phyloP scores from a whole-genome alignment of 2,888 invertebrate genomes.

The Acanthosepion lycidas region DNA sequence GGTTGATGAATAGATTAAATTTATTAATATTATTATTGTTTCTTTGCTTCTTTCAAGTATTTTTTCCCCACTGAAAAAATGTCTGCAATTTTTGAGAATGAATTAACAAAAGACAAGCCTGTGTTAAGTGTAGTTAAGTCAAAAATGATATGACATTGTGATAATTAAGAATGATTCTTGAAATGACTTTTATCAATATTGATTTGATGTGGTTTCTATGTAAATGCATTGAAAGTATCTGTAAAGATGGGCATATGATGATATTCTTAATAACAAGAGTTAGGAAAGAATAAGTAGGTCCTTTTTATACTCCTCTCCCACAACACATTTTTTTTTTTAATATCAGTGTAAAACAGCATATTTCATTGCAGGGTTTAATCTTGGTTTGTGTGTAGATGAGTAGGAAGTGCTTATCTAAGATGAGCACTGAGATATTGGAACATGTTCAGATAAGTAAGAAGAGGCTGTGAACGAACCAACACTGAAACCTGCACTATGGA shows the following conservation, averaged over 20 bases:
- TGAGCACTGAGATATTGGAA: not conserved
- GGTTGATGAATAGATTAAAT: not conserved
- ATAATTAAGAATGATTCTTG: not conserved
- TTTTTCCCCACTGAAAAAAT: too few species aligned
- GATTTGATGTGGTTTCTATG: not conserved
- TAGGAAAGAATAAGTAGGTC: too few species aligned
- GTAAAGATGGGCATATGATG: too few species aligned
- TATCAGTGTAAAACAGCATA: not conserved
- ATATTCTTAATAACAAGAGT: too few species aligned
- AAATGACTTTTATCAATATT: not conserved
- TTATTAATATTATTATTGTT: not conserved
- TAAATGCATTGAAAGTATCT: not conserved
- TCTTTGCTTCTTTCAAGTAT: not conserved
- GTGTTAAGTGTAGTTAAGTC: not conserved
- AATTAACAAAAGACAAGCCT: too few species aligned
- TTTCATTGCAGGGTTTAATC: not conserved
- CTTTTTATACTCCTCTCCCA: too few species aligned
- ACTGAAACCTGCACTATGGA: not conserved
- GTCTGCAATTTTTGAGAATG: too few species aligned
- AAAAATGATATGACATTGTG: not conserved
- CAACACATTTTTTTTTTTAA: too few species aligned
- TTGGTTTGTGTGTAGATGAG: not conserved
- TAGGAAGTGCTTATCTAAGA: not conserved
- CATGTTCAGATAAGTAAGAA: not conserved
- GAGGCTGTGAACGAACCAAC: not conserved